Percentiles rank a stretch among this genome's conserved stretches.
These are phyloP conservation scores for Drosophila heteroneura DNA, from an alignment of 2,888 invertebrate genomes.

Conservation along the genomic window DNA sequence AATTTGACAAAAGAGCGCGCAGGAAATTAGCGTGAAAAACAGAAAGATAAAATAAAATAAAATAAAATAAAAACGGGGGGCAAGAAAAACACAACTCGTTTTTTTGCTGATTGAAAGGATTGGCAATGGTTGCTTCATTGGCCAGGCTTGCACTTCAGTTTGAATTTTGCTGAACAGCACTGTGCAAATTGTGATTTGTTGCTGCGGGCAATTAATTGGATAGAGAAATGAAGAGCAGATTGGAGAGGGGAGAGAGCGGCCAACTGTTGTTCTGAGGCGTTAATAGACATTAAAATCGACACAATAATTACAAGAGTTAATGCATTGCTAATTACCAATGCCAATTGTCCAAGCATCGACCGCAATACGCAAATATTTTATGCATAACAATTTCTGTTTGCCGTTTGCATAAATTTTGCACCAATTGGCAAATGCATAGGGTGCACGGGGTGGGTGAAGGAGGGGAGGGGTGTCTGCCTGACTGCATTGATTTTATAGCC, in stretches of 20 bases:
- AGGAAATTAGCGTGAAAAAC: slow-evolving; percentile 74
- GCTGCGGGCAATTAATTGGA: slow-evolving; percentile 5
- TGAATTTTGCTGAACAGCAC: slow-evolving; percentile 1
- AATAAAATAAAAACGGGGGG: slow-evolving; percentile 4
- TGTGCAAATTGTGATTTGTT: slow-evolving; percentile 22
- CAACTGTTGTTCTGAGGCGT: slow-evolving; percentile 24
- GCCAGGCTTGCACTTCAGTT: not conserved
- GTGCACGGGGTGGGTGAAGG: not conserved
- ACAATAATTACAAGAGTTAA: slow-evolving; percentile 72
- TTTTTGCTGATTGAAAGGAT: slow-evolving; percentile 65
- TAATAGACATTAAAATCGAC: slow-evolving; percentile 42
- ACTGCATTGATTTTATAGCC: slow-evolving; percentile 46
- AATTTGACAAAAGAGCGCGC: slow-evolving; percentile 73
- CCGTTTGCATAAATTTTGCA: slow-evolving; percentile 66
- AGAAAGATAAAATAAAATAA: slow-evolving; percentile 1
- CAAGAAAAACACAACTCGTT: slow-evolving; percentile 61
- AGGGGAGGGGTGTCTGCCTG: not conserved
- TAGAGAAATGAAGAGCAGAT: not conserved
- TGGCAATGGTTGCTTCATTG: not conserved
- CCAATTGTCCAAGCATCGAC: slow-evolving; percentile 2
- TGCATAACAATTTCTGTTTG: slow-evolving; percentile 40
- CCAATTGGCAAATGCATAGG: slow-evolving; percentile 2
- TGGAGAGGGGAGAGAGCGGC: not conserved
- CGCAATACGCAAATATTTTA: slow-evolving; percentile 23
- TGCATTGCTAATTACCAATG: slow-evolving; percentile 63